A percentile compares a stretch with the other conserved stretches of the same genome.
These are phyloP conservation scores for Fulica atra DNA, from an alignment of 2,113 vertebrate genomes.

Conservation along the genomic window DNA sequence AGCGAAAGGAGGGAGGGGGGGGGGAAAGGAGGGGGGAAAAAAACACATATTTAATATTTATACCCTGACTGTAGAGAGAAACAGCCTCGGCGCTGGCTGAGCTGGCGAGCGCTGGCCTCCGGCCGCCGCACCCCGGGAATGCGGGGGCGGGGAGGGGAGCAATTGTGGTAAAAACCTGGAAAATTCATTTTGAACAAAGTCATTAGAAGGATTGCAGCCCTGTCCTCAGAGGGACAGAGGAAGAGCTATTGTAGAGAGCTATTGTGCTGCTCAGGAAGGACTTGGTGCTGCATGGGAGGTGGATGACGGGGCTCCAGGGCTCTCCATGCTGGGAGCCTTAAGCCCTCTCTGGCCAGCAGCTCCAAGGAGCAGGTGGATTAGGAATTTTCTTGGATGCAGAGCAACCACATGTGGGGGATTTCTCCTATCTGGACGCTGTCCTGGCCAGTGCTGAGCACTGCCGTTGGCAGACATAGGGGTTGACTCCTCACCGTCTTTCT, in stretches of 20 bases:
- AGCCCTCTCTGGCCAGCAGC: not conserved
- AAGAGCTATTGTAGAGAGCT: conserved; percentile 1
- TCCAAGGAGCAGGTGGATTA: not conserved
- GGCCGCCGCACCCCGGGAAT: not conserved
- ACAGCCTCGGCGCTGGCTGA: not conserved
- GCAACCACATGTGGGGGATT: not conserved
- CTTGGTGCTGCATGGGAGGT: not conserved
- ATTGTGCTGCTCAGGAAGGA: conserved; percentile 41
- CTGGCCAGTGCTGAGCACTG: not conserved
- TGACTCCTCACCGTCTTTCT: not conserved
- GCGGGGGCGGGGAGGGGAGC: not conserved
- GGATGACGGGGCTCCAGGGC: conserved; percentile 6
- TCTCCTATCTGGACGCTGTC: rapidly evolving
- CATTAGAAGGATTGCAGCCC: not conserved
- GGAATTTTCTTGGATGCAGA: not conserved
- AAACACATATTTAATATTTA: too few relatives aligned
- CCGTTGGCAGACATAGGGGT: not conserved
- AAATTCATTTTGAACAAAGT: conserved; percentile 23
- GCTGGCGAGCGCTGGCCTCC: conserved; percentile 12
- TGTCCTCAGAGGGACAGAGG: conserved; percentile 12
- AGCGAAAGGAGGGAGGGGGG: not conserved
- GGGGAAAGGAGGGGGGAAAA: too few relatives aligned
- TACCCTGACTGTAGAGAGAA: conserved; percentile 1
- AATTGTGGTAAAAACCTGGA: not conserved
- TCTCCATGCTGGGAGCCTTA: rapidly evolving